Evolutionary conservation across 92 coral and sea anemone genomes (phyloP).

Genomic region (Metridium senile): DNA sequence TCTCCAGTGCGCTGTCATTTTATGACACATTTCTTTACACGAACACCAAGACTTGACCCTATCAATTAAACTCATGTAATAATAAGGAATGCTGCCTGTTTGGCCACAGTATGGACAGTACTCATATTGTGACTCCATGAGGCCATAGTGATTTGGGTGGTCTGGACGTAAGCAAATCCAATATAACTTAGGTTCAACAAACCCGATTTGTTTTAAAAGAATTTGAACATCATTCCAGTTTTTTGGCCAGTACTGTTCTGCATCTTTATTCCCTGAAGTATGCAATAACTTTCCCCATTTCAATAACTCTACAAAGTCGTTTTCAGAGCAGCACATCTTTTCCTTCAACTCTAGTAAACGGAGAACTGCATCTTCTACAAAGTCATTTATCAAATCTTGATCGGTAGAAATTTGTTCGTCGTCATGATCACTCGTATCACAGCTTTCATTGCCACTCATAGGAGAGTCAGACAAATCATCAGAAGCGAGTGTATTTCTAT

Average conservation of each 20-base stretch:
- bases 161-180: conserved; percentile 48
- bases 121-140: conserved; percentile 41
- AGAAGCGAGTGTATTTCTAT: neutral
- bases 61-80: conserved; percentile 45
- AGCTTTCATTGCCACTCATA: neutral
- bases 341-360: conserved; percentile 48
- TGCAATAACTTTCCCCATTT: conserved; percentile 39
- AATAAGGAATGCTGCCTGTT: conserved; percentile 51
- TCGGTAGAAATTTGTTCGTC: neutral
- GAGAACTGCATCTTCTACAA: conserved; percentile 39
- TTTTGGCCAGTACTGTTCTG: conserved; percentile 37
- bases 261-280: conserved; percentile 19
- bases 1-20: conserved; percentile 59
- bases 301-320: conserved; percentile 40
- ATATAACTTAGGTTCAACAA: conserved; percentile 29
- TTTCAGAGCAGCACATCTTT: conserved; percentile 35
- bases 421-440: conserved; percentile 1
- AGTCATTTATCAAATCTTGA: conserved; percentile 23
- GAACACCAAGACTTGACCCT: conserved; percentile 70
- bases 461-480: neutral
- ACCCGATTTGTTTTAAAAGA: conserved; percentile 38
- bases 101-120: conserved; percentile 45
- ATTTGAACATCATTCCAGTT: conserved; percentile 43
- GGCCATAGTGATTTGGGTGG: conserved; percentile 44
- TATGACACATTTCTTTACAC: conserved; percentile 53